These are phyloP conservation scores for Melopsittacus undulatus DNA, from an alignment of 2,797 vertebrate genomes.

Conservation along the genomic window DNA sequence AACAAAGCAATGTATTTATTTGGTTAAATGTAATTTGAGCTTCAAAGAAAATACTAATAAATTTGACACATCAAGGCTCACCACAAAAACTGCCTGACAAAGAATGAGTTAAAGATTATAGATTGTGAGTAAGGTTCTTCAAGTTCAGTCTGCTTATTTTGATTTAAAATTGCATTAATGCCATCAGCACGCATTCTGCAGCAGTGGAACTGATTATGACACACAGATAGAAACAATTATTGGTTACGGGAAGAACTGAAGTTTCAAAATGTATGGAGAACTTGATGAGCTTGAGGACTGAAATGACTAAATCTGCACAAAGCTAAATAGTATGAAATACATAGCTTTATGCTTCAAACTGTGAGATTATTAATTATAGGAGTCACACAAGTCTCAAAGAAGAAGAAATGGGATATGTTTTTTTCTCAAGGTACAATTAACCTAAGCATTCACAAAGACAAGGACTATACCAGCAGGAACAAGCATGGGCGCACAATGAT, in stretches of 20 bases:
- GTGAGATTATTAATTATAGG: not conserved
- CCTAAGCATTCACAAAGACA: not conserved
- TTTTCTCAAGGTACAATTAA: not conserved
- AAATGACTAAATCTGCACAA: not conserved
- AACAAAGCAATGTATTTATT: not conserved
- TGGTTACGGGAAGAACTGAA: not conserved
- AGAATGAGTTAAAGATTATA: not conserved
- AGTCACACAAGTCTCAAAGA: not conserved
- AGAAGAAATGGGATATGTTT: not conserved
- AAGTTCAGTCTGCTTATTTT: not conserved
- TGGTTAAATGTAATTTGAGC: not conserved
- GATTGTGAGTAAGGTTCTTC: not conserved
- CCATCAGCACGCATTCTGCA: not conserved
- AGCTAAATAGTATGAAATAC: not conserved
- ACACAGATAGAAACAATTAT: not conserved
- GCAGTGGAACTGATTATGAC: not conserved
- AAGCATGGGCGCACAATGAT: rapidly evolving
- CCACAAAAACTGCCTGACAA: not conserved
- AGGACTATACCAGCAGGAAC: not conserved
- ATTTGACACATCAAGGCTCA: not conserved
- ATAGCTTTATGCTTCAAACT: not conserved
- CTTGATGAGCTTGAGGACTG: not conserved
- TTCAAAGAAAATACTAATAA: not conserved
- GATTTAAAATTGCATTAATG: not conserved
- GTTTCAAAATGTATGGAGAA: not conserved